Evolutionary conservation across 1,140 invertebrate species (phyloP), one percentile per base, ranked within the genome.

Genomic region (Zaprionus kolodkinae): DNA sequence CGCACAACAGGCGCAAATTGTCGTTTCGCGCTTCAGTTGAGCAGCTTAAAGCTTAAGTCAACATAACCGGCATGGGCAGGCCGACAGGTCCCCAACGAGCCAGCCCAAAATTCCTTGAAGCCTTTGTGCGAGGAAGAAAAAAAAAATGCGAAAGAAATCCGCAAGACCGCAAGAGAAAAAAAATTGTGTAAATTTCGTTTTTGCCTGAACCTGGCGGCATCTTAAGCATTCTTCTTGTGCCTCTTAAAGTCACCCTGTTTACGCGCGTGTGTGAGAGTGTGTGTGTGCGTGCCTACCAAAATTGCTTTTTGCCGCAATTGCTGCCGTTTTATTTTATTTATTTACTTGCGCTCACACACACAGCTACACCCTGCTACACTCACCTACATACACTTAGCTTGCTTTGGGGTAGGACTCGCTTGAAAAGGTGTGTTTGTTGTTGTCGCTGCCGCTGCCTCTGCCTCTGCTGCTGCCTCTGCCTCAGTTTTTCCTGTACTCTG

Each of bases 11-110:
- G 84, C 84, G 73, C 80, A 87, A 87, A 88, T 87, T 87, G 84
- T 78, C 84, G 84, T 87, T 87, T 83, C 80, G 84, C 84, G 84
- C 84, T 87, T 87, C 80, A 88, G 84, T 84, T 87, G 84, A 87
- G 84, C 84, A 84, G 84, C 84, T 87, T 87, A 88, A 88, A 87
- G 84, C 74, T 81, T 77, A 76, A 83, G 80, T 88, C 84, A 87
- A 87, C 78, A 78, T 74, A 80, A 67, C 61, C 69, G 72, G 64
- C 68, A 76, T 66, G 64, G 66, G 71, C 68, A 75, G 71, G 54
- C 45, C 9, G n/a, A 12, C 30, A 50, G 48, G 33, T 30, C 60
- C 17, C 12, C 3, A 9, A 2, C 35, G 12, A 38, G 50, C 27
- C 56, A 25, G 45, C 27, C 55, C 11, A 10, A 71, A 80, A 87